A percentile compares a stretch with the other conserved stretches of the same genome.
Conservation (phyloP, 2,797 vertebrate species). For the Discoglossus pictus region DNA sequence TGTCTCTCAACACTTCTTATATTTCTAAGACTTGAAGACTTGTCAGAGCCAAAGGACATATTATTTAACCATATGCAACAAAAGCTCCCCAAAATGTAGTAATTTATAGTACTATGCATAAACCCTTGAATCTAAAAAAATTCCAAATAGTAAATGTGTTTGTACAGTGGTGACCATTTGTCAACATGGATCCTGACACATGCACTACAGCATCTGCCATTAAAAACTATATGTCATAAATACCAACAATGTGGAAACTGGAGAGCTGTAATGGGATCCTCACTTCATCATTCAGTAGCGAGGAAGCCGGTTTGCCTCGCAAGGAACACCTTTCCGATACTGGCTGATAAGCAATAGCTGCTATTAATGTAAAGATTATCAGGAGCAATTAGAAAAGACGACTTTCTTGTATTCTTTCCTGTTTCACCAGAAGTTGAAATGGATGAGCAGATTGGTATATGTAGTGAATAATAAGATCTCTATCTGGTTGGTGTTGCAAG, state of each 20-base stretch:
- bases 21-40: too few relatives aligned
- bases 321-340: slow-evolving; percentile 59
- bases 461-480: too few relatives aligned
- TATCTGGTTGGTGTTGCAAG: too few relatives aligned
- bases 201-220: slow-evolving; percentile 67
- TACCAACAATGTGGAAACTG: slow-evolving; percentile 62
- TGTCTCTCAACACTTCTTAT: too few relatives aligned
- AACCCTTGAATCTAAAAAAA: slow-evolving; percentile 12
- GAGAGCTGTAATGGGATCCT: slow-evolving; percentile 67
- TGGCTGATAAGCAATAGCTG: slow-evolving; percentile 61
- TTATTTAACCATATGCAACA: too few relatives aligned
- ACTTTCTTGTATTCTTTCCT: background rate
- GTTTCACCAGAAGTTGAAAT: too few relatives aligned
- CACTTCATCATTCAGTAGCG: slow-evolving; percentile 61
- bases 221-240: slow-evolving; percentile 68
- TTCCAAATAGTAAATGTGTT: slow-evolving; percentile 69
- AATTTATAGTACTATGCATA: too few relatives aligned
- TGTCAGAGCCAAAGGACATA: too few relatives aligned
- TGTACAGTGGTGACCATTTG: slow-evolving; percentile 75
- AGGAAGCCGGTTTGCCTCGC: slow-evolving; percentile 68
- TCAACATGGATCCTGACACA: slow-evolving; percentile 67
- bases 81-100: too few relatives aligned
- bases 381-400: slow-evolving; percentile 58
- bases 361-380: slow-evolving; percentile 59
- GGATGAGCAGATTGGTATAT: too few relatives aligned